phyloP scores from a whole-genome alignment of 1,140 invertebrate genomes.

The Scaptomyza pallida region DNA sequence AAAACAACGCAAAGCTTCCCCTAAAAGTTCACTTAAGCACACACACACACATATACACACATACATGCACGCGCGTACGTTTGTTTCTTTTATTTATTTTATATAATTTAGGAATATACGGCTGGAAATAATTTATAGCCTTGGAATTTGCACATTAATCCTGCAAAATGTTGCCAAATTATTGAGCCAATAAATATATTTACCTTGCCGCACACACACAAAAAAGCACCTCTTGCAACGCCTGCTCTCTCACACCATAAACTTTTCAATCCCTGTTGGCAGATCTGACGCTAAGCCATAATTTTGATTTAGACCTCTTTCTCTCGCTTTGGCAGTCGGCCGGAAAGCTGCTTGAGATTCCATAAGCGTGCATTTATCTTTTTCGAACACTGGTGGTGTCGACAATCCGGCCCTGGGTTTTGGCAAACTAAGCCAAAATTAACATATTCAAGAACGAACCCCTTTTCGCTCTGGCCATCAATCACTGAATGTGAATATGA shows the following conservation, averaged over 20 bases:
- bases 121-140: conserved; percentile 59
- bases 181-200: conserved; percentile 71
- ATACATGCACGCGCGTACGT: conserved; percentile 12
- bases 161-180: conserved; percentile 67
- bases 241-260: not conserved
- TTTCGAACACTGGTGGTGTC: conserved; percentile 36
- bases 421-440: conserved; percentile 29
- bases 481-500: conserved; percentile 43
- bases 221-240: not conserved
- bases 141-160: conserved; percentile 62
- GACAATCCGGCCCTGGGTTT: conserved; percentile 28
- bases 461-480: conserved; percentile 29
- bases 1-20: no score
- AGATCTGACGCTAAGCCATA: conserved; percentile 49
- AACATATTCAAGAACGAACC: conserved; percentile 31
- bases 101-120: conserved; percentile 59
- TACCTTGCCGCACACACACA: conserved; percentile 41
- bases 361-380: conserved; percentile 56
- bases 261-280: conserved; percentile 47
- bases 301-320: conserved; percentile 50
- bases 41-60: not conserved
- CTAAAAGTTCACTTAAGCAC: not conserved
- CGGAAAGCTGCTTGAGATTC: conserved; percentile 51
- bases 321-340: no score
- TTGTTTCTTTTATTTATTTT: conserved; percentile 51